Evolutionary conservation across 2,797 vertebrate species (phyloP).

Genomic region (Columba guinea): DNA sequence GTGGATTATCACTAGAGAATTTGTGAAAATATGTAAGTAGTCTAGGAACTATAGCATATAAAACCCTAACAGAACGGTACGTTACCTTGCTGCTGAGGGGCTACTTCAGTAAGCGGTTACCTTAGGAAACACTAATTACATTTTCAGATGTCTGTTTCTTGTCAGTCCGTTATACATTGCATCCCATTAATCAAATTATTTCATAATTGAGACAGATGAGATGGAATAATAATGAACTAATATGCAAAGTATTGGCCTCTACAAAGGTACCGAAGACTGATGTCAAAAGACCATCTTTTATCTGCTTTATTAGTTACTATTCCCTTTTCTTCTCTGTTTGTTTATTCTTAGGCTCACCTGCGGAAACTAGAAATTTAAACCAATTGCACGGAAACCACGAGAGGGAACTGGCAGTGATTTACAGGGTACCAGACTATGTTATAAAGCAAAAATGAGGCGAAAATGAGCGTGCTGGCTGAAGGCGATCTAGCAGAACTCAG

Average conservation of each 20-base stretch:
- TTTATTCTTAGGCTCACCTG: background rate
- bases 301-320: background rate
- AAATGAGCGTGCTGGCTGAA: background rate
- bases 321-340: background rate
- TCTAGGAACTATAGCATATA: background rate
- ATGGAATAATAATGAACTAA: background rate
- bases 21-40: background rate
- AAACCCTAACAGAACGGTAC: background rate
- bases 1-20: background rate
- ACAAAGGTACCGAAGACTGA: background rate
- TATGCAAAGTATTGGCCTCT: background rate
- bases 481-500: background rate
- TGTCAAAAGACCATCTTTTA: background rate
- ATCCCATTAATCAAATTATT: background rate
- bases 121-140: background rate
- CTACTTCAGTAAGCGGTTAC: background rate
- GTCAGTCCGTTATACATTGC: background rate
- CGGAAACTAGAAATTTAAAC: background rate
- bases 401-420: background rate
- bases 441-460: background rate
- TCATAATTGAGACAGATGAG: background rate
- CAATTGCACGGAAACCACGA: accelerated
- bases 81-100: background rate
- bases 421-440: background rate
- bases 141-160: background rate